Conservation (phyloP, 1,140 invertebrate species). For the Drosophila repletoides region DNA sequence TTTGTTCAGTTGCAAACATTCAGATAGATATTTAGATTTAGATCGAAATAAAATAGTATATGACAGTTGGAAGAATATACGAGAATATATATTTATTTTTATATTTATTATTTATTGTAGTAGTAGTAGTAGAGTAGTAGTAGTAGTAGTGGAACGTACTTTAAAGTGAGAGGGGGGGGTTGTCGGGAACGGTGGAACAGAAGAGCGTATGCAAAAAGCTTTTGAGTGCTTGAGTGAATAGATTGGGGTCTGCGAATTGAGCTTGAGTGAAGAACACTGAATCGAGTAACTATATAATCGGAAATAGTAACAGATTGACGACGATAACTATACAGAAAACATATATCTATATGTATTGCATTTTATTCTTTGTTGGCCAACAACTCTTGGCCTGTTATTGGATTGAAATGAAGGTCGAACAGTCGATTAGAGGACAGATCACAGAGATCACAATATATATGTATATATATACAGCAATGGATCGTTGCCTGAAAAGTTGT, state of each 20-base stretch:
- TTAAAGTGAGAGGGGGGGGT: background rate
- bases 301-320: too few species aligned
- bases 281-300: too few species aligned
- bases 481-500: too few species aligned
- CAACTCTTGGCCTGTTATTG: too few species aligned
- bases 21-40: conserved; percentile 61
- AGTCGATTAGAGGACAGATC: too few species aligned
- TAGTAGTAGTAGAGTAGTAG: too few species aligned
- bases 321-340: too few species aligned
- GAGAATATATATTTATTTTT: conserved; percentile 15
- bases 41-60: conserved; percentile 61
- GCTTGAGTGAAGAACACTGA: conserved; percentile 18
- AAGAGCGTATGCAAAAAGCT: conserved; percentile 56
- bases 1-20: conserved; percentile 63
- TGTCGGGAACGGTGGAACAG: background rate
- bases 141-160: conserved; percentile 13
- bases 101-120: background rate
- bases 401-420: too few species aligned
- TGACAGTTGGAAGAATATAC: conserved; percentile 42
- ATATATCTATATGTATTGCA: background rate
- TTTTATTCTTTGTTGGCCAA: background rate
- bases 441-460: too few species aligned
- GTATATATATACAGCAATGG: too few species aligned
- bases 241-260: conserved; percentile 36
- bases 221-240: conserved; percentile 45